Conservation (phyloP, 2,113 vertebrate species). For the Callaeas wilsoni region DNA sequence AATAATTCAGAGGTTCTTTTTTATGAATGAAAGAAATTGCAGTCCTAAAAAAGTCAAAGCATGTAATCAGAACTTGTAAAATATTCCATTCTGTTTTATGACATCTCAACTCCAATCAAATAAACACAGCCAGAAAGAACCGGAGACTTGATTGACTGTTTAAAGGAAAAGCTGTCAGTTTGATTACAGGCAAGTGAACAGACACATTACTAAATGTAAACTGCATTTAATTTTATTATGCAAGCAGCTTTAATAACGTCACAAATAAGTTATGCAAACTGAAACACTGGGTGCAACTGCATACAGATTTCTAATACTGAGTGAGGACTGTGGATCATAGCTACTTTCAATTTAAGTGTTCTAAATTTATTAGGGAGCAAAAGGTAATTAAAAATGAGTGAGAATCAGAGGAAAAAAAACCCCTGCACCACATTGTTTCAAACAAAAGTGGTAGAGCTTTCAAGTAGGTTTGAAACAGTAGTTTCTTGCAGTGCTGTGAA, state of each 20-base stretch:
- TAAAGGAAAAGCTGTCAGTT: slow-evolving; percentile 58
- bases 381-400: neutral
- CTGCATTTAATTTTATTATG: slow-evolving; percentile 52
- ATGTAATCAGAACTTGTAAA: slow-evolving; percentile 43
- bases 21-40: slow-evolving; percentile 45
- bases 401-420: neutral
- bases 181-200: slow-evolving; percentile 57
- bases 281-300: neutral
- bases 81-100: slow-evolving; percentile 57
- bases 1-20: neutral
- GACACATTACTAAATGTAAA: slow-evolving; percentile 37
- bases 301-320: neutral
- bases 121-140: slow-evolving; percentile 30
- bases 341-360: neutral
- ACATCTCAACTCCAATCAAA: slow-evolving; percentile 54
- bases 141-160: slow-evolving; percentile 52
- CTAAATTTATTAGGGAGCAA: neutral
- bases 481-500: neutral
- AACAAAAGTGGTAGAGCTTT: neutral
- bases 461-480: neutral
- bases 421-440: neutral
- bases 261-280: slow-evolving; percentile 13
- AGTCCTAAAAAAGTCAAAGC: slow-evolving; percentile 31
- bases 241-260: slow-evolving; percentile 43
- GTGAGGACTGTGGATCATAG: neutral